Conservation (phyloP, 2,113 vertebrate species). For the Varanus salvator region DNA sequence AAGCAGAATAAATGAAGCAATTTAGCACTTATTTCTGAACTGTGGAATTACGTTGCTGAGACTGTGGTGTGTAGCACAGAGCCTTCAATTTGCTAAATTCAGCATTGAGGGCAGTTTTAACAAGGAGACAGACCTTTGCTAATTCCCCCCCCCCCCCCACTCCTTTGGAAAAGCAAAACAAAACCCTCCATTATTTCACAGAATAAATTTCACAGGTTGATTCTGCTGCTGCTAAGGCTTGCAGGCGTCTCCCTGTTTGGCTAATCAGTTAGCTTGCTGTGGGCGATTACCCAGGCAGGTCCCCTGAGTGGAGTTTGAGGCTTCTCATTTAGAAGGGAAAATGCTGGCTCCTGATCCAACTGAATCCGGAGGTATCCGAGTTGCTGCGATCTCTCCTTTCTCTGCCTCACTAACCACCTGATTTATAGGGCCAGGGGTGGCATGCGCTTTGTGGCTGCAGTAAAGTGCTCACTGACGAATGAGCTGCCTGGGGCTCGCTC, state of each 20-base stretch:
- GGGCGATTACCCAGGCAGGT: neutral
- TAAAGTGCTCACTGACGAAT: neutral
- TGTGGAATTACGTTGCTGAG: neutral
- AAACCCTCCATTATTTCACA: slow-evolving; percentile 11
- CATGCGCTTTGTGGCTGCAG: neutral
- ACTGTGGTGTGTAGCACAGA: neutral
- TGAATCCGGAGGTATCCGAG: neutral
- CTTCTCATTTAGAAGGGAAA: neutral
- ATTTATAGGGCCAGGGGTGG: neutral
- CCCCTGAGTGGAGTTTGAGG: neutral
- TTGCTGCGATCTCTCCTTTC: neutral
- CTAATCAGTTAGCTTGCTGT: slow-evolving; percentile 15
- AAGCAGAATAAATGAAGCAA: neutral
- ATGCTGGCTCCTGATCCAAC: neutral
- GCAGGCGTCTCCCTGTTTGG: neutral
- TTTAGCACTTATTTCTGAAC: neutral
- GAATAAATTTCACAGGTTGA: neutral
- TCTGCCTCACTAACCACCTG: slow-evolving; percentile 18
- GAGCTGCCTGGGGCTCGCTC: neutral
- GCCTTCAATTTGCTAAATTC: neutral
- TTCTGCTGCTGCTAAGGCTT: neutral
- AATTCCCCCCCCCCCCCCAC: neutral
- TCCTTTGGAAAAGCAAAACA: neutral
- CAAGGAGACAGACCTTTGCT: neutral
- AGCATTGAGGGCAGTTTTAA: neutral